These are phyloP conservation scores for Strix occidentalis DNA, from an alignment of 2,797 vertebrate genomes.

Conservation along the genomic window DNA sequence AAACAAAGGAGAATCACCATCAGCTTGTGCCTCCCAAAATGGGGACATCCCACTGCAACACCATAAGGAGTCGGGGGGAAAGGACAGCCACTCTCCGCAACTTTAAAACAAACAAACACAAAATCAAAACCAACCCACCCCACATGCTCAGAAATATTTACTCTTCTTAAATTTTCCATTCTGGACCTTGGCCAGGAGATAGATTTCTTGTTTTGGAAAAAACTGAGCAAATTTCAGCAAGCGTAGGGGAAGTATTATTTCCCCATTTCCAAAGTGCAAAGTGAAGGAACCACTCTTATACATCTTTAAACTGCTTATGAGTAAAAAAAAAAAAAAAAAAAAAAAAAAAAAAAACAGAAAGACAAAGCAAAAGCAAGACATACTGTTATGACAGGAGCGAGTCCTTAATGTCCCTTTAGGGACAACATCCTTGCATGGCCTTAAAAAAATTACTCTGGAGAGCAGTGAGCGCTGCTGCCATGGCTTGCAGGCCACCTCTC, in stretches of 20 bases:
- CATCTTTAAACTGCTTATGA: background rate
- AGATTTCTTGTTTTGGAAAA: conserved; percentile 33
- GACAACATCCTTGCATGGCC: background rate
- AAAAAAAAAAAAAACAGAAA: background rate
- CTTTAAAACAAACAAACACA: background rate
- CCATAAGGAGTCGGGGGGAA: background rate
- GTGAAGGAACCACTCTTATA: background rate
- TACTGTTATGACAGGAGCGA: background rate
- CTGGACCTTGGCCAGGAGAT: background rate
- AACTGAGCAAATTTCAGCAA: background rate
- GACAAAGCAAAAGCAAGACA: background rate
- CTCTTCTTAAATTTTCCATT: background rate
- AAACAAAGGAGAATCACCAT: background rate
- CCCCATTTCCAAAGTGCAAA: background rate
- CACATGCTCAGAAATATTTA: background rate
- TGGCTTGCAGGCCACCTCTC: background rate
- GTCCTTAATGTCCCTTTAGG: background rate
- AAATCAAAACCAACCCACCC: background rate
- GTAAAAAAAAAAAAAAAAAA: background rate
- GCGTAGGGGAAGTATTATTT: background rate
- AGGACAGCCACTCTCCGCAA: background rate
- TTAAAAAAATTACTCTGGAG: background rate
- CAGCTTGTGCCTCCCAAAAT: background rate
- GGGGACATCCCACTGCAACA: background rate
- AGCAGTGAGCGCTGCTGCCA: fast-evolving